phyloP scores from a whole-genome alignment of 2,888 invertebrate species.

The Silvanus unidentatus region DNA sequence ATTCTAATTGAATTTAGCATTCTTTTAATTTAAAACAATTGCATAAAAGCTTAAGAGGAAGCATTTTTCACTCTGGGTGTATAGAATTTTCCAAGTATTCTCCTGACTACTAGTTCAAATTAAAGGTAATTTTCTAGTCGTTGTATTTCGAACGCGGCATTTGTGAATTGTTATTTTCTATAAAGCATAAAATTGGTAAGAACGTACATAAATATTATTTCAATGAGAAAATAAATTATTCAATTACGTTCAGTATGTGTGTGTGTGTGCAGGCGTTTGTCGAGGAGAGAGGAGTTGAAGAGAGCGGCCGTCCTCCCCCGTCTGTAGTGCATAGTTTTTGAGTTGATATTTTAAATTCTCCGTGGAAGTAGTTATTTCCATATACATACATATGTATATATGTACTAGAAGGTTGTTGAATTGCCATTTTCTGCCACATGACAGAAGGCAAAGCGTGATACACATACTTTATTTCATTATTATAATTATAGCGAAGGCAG shows the following conservation, averaged over 20 bases:
- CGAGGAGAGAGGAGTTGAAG: too few relatives aligned
- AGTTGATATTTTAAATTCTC: conserved; percentile 16
- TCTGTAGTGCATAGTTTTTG: too few relatives aligned
- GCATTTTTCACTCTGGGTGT: too few relatives aligned
- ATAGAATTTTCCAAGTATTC: too few relatives aligned
- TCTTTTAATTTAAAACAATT: too few relatives aligned
- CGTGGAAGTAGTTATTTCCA: conserved; percentile 4
- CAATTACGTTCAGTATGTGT: conserved; percentile 29
- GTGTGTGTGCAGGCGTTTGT: conserved; percentile 24
- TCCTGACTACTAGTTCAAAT: too few relatives aligned
- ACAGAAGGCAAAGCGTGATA: conserved; percentile 28
- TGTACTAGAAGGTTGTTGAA: too few relatives aligned
- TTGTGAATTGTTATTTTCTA: conserved; percentile 26
- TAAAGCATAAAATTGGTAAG: conserved; percentile 22
- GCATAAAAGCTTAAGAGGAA: too few relatives aligned
- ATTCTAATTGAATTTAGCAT: too few relatives aligned
- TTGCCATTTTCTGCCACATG: too few relatives aligned
- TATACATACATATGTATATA: conserved; percentile 18
- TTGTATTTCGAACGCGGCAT: neutral
- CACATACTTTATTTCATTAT: conserved; percentile 24
- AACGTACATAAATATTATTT: conserved; percentile 28
- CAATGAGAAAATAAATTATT: conserved; percentile 33
- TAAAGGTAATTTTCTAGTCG: neutral
- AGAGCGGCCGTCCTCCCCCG: too few relatives aligned
- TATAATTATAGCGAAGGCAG: conserved; percentile 18